Percentiles rank a stretch among this genome's conserved stretches.
phyloP scores from a whole-genome alignment of 92 coral and sea anemone species.

The Phenganax subtilis region DNA sequence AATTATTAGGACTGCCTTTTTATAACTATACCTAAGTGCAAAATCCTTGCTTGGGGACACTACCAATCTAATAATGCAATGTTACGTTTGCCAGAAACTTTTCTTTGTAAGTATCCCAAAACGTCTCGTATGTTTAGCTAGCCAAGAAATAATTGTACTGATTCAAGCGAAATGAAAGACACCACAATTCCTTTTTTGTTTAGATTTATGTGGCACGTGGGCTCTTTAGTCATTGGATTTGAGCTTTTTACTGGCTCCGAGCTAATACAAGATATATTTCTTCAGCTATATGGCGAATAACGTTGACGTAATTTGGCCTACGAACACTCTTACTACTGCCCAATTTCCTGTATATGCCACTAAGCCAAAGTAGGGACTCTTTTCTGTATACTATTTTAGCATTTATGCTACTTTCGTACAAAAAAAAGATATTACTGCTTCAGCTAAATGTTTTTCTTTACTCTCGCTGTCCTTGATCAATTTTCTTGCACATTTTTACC shows the following conservation, averaged over 20 bases:
- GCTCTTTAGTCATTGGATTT: not conserved
- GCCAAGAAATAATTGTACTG: conserved; percentile 4
- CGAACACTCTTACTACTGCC: not conserved
- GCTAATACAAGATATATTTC: conserved; percentile 15
- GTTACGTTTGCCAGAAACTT: conserved; percentile 11
- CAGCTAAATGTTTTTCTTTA: too few relatives aligned
- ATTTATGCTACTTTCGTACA: too few relatives aligned
- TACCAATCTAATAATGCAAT: not conserved
- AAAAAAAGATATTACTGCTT: too few relatives aligned
- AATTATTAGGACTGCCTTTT: conserved; percentile 17
- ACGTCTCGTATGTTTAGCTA: conserved; percentile 6
- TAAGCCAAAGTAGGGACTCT: conserved; percentile 5
- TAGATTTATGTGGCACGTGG: conserved; percentile 7
- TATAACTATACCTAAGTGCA: conserved; percentile 13
- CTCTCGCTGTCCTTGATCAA: too few relatives aligned
- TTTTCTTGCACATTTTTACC: too few relatives aligned
- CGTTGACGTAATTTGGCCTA: conserved; percentile 13
- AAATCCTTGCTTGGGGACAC: conserved; percentile 26
- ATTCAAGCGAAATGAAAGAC: conserved; percentile 19
- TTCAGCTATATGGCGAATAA: conserved; percentile 10
- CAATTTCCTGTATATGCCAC: conserved; percentile 11
- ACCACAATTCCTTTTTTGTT: conserved; percentile 18
- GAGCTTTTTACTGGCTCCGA: conserved; percentile 14
- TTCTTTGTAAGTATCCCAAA: conserved; percentile 9
- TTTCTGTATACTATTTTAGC: too few relatives aligned